These are phyloP conservation scores for Drosophila saltans DNA, from an alignment of 1,140 invertebrate species.

Conservation along the genomic window DNA sequence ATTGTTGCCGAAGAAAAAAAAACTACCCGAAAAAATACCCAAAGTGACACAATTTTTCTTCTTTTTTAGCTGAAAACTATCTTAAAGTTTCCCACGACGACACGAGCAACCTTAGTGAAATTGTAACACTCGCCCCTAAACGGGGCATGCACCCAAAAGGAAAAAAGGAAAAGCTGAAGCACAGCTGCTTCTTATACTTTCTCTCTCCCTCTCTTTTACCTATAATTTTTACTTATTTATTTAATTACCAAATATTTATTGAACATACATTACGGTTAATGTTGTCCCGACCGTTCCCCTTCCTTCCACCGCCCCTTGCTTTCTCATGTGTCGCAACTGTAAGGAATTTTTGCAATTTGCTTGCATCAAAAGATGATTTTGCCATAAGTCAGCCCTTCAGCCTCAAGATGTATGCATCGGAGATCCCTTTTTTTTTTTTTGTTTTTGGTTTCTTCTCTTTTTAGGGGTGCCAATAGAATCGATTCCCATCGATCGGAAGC, in stretches of 20 bases:
- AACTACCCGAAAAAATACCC: conserved; percentile 14
- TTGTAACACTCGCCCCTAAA: conserved; percentile 58
- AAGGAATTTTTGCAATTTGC: conserved; percentile 74
- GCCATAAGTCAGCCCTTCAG: conserved; percentile 42
- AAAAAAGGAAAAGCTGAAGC: conserved; percentile 41
- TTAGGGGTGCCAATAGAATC: conserved; percentile 16
- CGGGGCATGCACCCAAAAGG: conserved; percentile 37
- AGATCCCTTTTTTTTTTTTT: conserved; percentile 5
- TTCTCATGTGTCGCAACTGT: conserved; percentile 47
- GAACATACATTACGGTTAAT: conserved; percentile 79
- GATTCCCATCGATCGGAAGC: conserved; percentile 12
- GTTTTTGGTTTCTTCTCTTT: conserved; percentile 6
- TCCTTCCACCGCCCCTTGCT: conserved; percentile 1
- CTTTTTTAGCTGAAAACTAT: conserved; percentile 46
- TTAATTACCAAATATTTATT: conserved; percentile 82
- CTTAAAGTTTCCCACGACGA: conserved; percentile 60
- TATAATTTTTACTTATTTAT: conserved; percentile 55
- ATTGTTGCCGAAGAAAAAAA: neutral
- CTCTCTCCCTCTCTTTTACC: conserved; percentile 7
- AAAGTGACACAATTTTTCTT: conserved; percentile 11
- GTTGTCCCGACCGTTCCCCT: conserved; percentile 46
- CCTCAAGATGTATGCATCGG: neutral
- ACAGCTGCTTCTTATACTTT: conserved; percentile 59
- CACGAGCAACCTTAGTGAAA: conserved; percentile 50
- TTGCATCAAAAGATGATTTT: conserved; percentile 46